Evolutionary conservation across 2,888 invertebrate species (phyloP), one percentile per base, ranked within the genome.

Genomic region (Pyrrhosoma nymphula): DNA sequence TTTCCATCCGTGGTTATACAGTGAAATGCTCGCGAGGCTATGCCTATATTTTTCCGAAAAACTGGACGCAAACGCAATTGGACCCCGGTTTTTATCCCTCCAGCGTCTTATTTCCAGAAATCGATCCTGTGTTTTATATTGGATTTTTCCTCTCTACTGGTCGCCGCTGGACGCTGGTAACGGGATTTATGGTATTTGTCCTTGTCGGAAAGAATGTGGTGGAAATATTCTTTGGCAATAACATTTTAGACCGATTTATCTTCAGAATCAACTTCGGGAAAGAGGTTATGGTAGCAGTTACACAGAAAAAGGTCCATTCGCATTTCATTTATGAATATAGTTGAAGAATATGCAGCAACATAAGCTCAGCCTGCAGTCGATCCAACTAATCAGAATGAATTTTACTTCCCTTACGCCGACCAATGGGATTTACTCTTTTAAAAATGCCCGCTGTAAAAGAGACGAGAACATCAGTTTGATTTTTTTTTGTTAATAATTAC

Each of bases 41-140:
- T 35, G 35, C 16, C 35, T 60, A 35, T 82, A 35, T 82, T 82
- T 82, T 82, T 35, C 82, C 35, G 35, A 82, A 35, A 82, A 82
- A 82, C 82, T 82, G 82, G 82, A 82, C 82, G 82, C 82, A 82
- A 82, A 82, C 82, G 18, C 82, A 14, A 82, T 82, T 82, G 82
- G 82, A 12, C 35, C 35, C 82, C 35, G 35, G 6, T 14, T 35
- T 82, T 35, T 10, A n/a, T 14, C 10, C 82, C 82, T 47, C 2
- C 8, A 47, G 82, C 69, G 23, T 69, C 69, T n/a, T 82, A 16
- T 35, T 82, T 82, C 82, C 82, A 26, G 60, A 16, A 82, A 82
- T 82, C 82, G 82, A 82, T 82, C 35, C 10, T 60, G 35, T 35
- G 14, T 82, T 82, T 35, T 82, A 82, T 30, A 82, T 82, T 35